Evolutionary conservation across 2,888 invertebrate species (phyloP).

Genomic region (Leucophenga montana): DNA sequence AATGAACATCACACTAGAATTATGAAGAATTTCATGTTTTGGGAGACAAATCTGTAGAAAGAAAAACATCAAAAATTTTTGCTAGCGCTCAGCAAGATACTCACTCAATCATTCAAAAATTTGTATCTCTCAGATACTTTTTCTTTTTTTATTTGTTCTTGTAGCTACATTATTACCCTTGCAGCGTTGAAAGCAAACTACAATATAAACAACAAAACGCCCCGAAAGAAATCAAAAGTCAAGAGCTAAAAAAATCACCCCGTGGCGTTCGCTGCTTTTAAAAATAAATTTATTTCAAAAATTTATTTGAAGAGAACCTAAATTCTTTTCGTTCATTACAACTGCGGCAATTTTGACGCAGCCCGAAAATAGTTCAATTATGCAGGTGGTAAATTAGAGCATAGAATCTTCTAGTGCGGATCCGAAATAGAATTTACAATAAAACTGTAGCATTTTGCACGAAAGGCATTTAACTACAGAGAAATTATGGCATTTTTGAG

Average conservation of each 20-base stretch:
- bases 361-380: conserved; percentile 57
- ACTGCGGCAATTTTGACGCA: conserved; percentile 30
- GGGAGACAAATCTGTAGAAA: background rate
- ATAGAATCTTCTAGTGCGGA: background rate
- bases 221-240: conserved; percentile 6
- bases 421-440: conserved; percentile 15
- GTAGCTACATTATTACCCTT: conserved; percentile 7
- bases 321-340: background rate
- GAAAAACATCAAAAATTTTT: background rate
- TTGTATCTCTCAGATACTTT: background rate
- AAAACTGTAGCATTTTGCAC: conserved; percentile 52
- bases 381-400: conserved; percentile 64
- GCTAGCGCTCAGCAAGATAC: background rate
- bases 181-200: conserved; percentile 17
- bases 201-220: conserved; percentile 5
- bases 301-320: conserved; percentile 22
- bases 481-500: too few relatives aligned
- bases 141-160: background rate
- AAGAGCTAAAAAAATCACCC: conserved; percentile 1
- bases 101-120: background rate
- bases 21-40: conserved; percentile 20
- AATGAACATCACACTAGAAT: conserved; percentile 4
- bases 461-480: background rate
- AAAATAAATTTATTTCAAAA: conserved; percentile 52
- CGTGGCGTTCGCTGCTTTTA: conserved; percentile 39